A percentile compares a stretch with the other conserved stretches of the same genome.
phyloP scores from a whole-genome alignment of 2,797 vertebrate species.

The Brachyrhaphis roseni region DNA sequence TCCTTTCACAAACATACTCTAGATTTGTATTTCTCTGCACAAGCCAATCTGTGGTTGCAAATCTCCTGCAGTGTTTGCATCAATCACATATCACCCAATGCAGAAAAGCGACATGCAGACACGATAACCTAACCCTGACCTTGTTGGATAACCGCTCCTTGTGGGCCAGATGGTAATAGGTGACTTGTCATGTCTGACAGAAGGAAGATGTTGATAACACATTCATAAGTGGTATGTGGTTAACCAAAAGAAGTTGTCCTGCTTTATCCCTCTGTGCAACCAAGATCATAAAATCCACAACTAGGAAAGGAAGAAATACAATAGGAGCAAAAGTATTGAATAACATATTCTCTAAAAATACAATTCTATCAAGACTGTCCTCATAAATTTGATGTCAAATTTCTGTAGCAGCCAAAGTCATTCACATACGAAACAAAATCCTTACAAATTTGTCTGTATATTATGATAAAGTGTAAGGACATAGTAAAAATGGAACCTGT shows the following conservation, averaged over 20 bases:
- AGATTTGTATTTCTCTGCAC: not conserved
- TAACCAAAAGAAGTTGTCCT: conserved; percentile 4
- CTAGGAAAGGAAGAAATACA: not conserved
- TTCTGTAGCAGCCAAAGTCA: not conserved
- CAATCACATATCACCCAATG: conserved; percentile 27
- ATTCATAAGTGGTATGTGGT: not conserved
- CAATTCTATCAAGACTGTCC: not conserved
- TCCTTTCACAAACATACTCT: not conserved
- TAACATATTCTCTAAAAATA: not conserved
- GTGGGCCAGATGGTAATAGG: conserved; percentile 44
- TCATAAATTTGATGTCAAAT: not conserved
- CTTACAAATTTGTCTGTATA: not conserved
- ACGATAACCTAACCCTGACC: conserved; percentile 36
- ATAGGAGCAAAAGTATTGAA: not conserved
- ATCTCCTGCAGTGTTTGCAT: not conserved
- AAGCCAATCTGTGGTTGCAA: not conserved
- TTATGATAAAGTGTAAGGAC: not conserved
- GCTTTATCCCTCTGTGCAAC: not conserved
- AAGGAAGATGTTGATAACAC: conserved; percentile 16
- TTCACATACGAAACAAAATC: not conserved
- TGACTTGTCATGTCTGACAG: conserved; percentile 15
- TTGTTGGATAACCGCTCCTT: conserved; percentile 38
- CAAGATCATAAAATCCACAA: not conserved
- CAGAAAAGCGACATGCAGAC: not conserved
- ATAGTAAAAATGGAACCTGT: not conserved